These are phyloP conservation scores for Enteromius unitaeniatus DNA, from an alignment of 2,797 vertebrate genomes.

Conservation along the genomic window DNA sequence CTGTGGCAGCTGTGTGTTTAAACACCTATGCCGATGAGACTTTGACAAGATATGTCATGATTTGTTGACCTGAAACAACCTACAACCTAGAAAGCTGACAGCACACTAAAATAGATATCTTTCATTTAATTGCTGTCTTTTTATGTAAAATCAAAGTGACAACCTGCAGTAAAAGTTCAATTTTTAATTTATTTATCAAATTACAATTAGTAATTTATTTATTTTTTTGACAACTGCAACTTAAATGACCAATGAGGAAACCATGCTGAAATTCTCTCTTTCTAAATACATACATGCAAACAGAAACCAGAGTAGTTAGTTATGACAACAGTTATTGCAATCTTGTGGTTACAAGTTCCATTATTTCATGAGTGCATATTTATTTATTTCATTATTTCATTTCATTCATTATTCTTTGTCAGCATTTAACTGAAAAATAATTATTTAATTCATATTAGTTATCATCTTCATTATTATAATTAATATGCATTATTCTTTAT, in stretches of 20 bases:
- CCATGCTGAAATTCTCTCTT: no score
- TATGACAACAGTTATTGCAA: not conserved
- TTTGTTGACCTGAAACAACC: constrained; percentile 13
- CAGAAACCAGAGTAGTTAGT: not conserved
- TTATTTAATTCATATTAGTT: no score
- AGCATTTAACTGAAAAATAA: not conserved
- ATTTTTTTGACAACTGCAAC: not conserved
- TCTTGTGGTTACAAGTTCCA: not conserved
- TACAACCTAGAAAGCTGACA: not conserved
- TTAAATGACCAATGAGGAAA: not conserved
- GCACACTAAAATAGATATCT: not conserved
- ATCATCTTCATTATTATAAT: no score
- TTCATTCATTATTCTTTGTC: not conserved
- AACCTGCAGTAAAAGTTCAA: not conserved
- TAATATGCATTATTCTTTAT: no score
- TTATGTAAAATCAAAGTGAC: constrained; percentile 3
- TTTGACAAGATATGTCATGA: constrained; percentile 10
- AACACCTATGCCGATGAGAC: constrained; percentile 2
- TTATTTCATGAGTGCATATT: not conserved
- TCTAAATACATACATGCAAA: not conserved
- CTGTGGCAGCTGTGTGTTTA: constrained; percentile 21
- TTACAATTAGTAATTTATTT: not conserved
- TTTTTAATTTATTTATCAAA: no score
- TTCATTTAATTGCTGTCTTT: not conserved
- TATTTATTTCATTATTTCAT: not conserved